Conservation (phyloP, 2,113 vertebrate genomes). For the Neomonachus schauinslandi region DNA sequence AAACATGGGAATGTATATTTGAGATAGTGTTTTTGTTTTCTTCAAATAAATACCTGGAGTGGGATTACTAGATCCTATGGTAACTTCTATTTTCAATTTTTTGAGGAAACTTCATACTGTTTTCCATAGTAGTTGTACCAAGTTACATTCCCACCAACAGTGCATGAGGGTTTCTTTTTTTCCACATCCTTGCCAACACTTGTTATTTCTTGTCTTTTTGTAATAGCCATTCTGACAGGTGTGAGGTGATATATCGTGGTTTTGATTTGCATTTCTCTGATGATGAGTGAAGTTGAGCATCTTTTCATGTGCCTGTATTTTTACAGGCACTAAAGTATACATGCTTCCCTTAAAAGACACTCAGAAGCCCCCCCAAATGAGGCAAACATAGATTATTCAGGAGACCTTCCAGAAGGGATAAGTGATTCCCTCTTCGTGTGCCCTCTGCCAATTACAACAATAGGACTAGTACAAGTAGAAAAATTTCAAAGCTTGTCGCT, state of each 20-base stretch:
- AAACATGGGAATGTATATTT: background rate
- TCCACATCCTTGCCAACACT: too few relatives aligned
- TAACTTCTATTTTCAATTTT: too few relatives aligned
- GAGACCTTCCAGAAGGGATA: background rate
- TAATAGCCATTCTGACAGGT: too few relatives aligned
- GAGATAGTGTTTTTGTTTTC: background rate
- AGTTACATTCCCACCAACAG: too few relatives aligned
- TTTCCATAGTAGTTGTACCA: too few relatives aligned
- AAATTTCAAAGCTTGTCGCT: background rate
- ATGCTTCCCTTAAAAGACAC: background rate
- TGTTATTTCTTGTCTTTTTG: too few relatives aligned
- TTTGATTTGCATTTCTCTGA: too few relatives aligned
- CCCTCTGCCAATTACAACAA: background rate
- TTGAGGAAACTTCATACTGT: too few relatives aligned
- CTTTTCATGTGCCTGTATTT: background rate
- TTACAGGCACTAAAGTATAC: background rate
- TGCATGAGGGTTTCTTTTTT: too few relatives aligned
- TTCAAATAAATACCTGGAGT: background rate
- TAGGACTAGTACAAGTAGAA: background rate
- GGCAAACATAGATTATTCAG: background rate
- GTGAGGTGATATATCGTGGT: too few relatives aligned
- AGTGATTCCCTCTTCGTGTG: background rate
- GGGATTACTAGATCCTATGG: background rate
- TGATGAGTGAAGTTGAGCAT: too few relatives aligned
- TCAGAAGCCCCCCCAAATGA: background rate